phyloP scores from a whole-genome alignment of 30 jellyfish, hydroid and myxozoan genomes.

The Hydractinia echinata region DNA sequence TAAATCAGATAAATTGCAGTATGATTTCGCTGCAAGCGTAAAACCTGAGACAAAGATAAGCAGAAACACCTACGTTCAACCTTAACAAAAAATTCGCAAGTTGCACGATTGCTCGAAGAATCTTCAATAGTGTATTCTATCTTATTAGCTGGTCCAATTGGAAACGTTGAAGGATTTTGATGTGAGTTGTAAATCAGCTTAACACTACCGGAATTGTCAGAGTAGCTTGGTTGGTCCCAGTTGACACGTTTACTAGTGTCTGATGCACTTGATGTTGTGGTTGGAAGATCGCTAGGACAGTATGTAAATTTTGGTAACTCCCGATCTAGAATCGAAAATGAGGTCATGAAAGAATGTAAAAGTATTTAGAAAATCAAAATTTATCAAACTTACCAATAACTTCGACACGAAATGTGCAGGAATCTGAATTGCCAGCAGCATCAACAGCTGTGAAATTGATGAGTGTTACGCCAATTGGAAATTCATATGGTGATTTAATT shows the following conservation, averaged over 20 bases:
- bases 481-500: constrained; percentile 78
- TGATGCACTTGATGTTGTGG: constrained; percentile 39
- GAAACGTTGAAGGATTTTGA: constrained; percentile 49
- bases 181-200: constrained; percentile 43
- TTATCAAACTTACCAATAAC: constrained; percentile 55
- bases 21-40: neutral
- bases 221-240: constrained; percentile 73
- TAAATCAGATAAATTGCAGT: neutral
- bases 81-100: constrained; percentile 67
- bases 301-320: constrained; percentile 70
- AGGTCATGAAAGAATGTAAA: neutral
- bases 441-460: constrained; percentile 76
- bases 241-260: constrained; percentile 46
- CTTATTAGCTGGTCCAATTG: constrained; percentile 46
- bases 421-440: constrained; percentile 69
- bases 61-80: constrained; percentile 62
- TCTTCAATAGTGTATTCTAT: constrained; percentile 66
- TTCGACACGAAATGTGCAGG: constrained; percentile 76
- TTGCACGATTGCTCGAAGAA: constrained; percentile 41
- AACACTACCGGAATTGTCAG: constrained; percentile 86
- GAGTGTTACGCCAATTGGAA: constrained; percentile 79
- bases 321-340: constrained; percentile 44
- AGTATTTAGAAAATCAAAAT: neutral
- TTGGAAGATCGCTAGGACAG: constrained; percentile 79
- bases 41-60: neutral